Conservation (phyloP, 2,888 invertebrate genomes). For the Calliopum simillimum region DNA sequence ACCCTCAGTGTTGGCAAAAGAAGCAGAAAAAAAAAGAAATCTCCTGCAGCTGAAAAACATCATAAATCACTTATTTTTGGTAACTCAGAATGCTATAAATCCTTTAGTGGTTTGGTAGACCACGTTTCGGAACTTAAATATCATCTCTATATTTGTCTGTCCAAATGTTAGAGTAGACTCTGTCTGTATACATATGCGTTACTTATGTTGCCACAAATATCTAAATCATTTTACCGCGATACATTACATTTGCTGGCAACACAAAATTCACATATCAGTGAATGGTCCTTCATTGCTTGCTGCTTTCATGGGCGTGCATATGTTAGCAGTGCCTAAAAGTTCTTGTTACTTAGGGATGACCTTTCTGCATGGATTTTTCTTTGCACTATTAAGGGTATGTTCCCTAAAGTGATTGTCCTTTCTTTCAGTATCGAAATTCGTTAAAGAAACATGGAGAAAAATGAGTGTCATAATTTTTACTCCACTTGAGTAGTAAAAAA, state of each 20-base stretch:
- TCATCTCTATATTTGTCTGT: conserved; percentile 39
- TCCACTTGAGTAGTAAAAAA: no score
- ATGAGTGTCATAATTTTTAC: no score
- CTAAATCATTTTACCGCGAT: conserved; percentile 19
- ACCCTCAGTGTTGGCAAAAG: neutral
- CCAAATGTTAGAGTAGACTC: neutral
- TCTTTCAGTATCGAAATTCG: no score
- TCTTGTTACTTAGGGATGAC: no score
- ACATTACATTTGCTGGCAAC: conserved; percentile 28
- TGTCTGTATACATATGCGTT: conserved; percentile 16
- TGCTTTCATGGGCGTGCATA: neutral
- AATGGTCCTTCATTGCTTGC: neutral
- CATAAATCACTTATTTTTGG: conserved; percentile 37
- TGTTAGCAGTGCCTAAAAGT: conserved; percentile 15
- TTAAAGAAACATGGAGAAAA: no score
- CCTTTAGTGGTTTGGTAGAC: conserved; percentile 48
- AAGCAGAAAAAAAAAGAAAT: neutral
- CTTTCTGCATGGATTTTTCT: no score
- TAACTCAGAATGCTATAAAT: conserved; percentile 40
- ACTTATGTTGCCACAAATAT: conserved; percentile 26
- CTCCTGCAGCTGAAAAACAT: conserved; percentile 33
- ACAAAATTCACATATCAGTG: neutral
- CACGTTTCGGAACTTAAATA: conserved; percentile 49
- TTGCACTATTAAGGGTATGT: no score
- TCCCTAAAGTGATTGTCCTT: no score